These are phyloP conservation scores for Epinotia brunnichana DNA, from an alignment of 2,888 invertebrate genomes.

Conservation along the genomic window DNA sequence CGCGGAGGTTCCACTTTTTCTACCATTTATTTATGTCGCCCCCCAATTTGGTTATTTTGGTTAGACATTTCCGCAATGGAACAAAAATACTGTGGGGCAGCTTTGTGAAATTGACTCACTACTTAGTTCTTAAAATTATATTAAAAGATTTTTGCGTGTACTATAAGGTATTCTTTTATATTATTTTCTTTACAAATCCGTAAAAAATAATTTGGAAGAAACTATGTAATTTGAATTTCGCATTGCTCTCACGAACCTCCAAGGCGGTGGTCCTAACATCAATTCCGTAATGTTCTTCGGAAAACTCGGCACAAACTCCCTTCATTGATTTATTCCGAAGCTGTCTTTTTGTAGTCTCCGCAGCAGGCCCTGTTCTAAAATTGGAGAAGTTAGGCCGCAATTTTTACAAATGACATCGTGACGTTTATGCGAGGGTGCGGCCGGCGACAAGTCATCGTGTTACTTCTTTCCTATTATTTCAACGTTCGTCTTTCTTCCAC, in stretches of 20 bases:
- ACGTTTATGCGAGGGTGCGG: conserved; percentile 81
- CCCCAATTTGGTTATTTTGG: conserved; percentile 79
- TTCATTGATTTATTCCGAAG: conserved; percentile 42
- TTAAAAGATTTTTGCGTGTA: no score
- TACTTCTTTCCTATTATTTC: conserved; percentile 81
- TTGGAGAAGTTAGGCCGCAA: conserved; percentile 81
- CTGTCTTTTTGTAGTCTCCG: conserved; percentile 54
- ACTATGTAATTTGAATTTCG: background rate
- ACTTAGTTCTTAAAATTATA: background rate
- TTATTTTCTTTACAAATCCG: background rate
- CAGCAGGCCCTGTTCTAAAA: conserved; percentile 64
- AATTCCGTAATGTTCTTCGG: conserved; percentile 36
- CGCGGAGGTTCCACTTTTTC: conserved; percentile 72
- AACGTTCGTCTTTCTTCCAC: conserved; percentile 63
- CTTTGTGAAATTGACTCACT: conserved; percentile 6
- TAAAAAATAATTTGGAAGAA: background rate
- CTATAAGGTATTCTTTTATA: background rate
- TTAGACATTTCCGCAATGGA: conserved; percentile 70
- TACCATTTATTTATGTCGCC: conserved; percentile 78
- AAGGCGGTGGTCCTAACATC: conserved; percentile 30
- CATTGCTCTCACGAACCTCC: conserved; percentile 27
- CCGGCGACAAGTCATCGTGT: conserved; percentile 82
- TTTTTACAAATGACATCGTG: conserved; percentile 84
- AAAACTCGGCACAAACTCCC: conserved; percentile 35
- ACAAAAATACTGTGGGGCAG: conserved; percentile 58